Percentiles rank a stretch among this genome's conserved stretches.
Evolutionary conservation across 2,888 invertebrate species (phyloP).

Genomic region (Polydrusus tereticollis): DNA sequence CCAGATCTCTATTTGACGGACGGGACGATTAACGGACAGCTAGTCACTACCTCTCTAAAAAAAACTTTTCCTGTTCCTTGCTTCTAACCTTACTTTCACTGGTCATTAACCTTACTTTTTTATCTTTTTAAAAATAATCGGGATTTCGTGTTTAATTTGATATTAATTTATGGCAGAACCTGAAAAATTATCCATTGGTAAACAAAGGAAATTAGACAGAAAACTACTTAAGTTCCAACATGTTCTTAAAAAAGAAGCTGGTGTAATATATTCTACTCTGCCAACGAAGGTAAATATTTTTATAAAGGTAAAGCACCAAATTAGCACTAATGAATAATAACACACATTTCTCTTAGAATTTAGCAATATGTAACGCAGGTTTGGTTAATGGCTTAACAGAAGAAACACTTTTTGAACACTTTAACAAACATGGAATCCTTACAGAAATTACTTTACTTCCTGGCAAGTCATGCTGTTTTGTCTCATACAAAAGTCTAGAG

Average conservation of each 20-base stretch:
- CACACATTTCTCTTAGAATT: constrained; percentile 70
- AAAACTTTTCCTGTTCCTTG: too few species aligned
- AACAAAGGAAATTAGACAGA: constrained; percentile 63
- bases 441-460: constrained; percentile 78
- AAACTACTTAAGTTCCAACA: constrained; percentile 68
- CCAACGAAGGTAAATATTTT: constrained; percentile 65
- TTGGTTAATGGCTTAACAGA: constrained; percentile 83
- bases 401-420: constrained; percentile 72
- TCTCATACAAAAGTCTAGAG: constrained; percentile 71
- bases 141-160: not conserved
- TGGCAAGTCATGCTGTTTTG: constrained; percentile 85
- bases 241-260: constrained; percentile 66
- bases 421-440: constrained; percentile 70
- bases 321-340: not conserved
- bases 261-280: constrained; percentile 60
- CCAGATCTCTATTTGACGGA: too few species aligned
- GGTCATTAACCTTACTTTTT: not conserved
- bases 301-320: not conserved
- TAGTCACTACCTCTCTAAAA: too few species aligned
- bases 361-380: constrained; percentile 89
- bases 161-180: constrained; percentile 11
- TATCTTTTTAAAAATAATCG: not conserved
- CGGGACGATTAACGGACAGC: too few species aligned
- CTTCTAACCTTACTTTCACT: not conserved
- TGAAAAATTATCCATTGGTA: constrained; percentile 25